Evolutionary conservation across 1,140 invertebrate species (phyloP).

Genomic region (Drosophila bocqueti): DNA sequence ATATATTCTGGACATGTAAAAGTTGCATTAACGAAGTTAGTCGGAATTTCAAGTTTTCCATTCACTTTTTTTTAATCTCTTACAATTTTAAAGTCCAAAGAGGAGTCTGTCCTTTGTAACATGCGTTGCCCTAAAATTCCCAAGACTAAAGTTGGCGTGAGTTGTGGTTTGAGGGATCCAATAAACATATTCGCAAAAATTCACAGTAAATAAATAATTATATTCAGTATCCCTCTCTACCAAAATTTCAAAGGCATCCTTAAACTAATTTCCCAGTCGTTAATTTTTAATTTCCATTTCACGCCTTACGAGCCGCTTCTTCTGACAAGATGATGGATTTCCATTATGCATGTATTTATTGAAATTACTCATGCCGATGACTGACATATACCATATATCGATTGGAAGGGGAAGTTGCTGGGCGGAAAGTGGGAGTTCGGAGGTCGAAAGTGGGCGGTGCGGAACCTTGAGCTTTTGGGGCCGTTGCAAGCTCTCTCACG

Average conservation of each 20-base stretch:
- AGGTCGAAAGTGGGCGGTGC: conserved; percentile 15
- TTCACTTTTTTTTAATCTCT: not conserved
- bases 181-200: too few relatives aligned
- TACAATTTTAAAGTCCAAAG: too few relatives aligned
- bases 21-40: not conserved
- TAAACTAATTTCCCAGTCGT: not conserved
- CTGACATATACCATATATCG: conserved; percentile 32
- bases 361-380: conserved; percentile 22
- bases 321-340: conserved; percentile 33
- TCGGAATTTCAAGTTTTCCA: not conserved
- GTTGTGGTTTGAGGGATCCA: too few relatives aligned
- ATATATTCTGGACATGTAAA: not conserved
- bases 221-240: not conserved
- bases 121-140: too few relatives aligned
- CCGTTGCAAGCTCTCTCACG: conserved; percentile 26
- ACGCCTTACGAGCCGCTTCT: not conserved
- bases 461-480: conserved; percentile 50
- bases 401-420: conserved; percentile 28
- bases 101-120: too few relatives aligned
- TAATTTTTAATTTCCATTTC: conserved; percentile 22
- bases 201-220: not conserved
- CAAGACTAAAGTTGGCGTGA: too few relatives aligned
- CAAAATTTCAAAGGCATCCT: not conserved
- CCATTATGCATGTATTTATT: conserved; percentile 27
- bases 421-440: conserved; percentile 20